A percentile compares a stretch with the other conserved stretches of the same genome.
These are phyloP conservation scores for Eilema caniola DNA, from an alignment of 2,888 invertebrate genomes.

Conservation along the genomic window DNA sequence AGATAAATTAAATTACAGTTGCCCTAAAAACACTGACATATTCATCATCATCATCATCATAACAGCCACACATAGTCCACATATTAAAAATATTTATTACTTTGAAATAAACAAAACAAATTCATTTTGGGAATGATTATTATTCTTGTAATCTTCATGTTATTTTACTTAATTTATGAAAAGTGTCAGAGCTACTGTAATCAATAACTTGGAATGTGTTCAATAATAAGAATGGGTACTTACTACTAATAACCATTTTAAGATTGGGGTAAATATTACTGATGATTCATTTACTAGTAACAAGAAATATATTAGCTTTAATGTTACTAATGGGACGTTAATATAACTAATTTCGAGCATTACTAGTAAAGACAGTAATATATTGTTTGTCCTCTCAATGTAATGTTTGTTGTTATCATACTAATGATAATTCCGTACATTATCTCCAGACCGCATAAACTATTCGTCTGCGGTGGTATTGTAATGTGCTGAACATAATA, in stretches of 20 bases:
- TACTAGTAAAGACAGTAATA: conserved; percentile 6
- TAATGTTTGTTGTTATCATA: conserved; percentile 16
- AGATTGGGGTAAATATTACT: background rate
- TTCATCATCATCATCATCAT: too few relatives aligned
- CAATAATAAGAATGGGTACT: too few relatives aligned
- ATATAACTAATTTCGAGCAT: background rate
- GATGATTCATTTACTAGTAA: background rate
- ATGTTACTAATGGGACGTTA: background rate
- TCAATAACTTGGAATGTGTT: too few relatives aligned
- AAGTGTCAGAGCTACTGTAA: too few relatives aligned
- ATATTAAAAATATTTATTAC: too few relatives aligned
- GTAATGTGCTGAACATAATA: conserved; percentile 27
- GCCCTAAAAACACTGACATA: too few relatives aligned
- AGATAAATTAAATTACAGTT: too few relatives aligned
- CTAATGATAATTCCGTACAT: conserved; percentile 14
- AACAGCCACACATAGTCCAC: too few relatives aligned
- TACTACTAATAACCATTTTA: background rate
- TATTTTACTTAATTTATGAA: too few relatives aligned
- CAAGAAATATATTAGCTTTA: background rate
- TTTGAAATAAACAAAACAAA: too few relatives aligned
- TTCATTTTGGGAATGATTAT: too few relatives aligned
- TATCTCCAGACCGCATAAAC: conserved; percentile 40
- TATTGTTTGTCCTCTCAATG: conserved; percentile 12
- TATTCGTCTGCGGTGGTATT: conserved; percentile 33
- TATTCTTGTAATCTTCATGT: too few relatives aligned